These are phyloP conservation scores for Cherax quadricarinatus DNA, from an alignment of 1,140 invertebrate genomes.

Conservation along the genomic window DNA sequence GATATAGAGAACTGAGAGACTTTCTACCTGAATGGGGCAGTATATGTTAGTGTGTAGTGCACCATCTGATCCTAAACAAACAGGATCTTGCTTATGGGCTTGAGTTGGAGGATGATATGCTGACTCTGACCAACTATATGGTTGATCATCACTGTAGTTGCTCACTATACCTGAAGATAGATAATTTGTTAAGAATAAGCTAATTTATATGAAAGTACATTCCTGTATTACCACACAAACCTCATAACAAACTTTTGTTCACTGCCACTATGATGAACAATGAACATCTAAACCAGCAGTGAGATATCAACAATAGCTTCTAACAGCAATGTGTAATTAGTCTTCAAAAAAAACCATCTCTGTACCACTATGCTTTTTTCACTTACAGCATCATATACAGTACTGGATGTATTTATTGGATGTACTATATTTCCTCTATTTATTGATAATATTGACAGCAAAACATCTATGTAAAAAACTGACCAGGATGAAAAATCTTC, in stretches of 20 bases:
- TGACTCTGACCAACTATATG: constrained; percentile 86
- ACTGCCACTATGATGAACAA: no score
- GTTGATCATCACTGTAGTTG: constrained; percentile 88
- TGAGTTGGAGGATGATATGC: constrained; percentile 88
- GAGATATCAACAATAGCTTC: no score
- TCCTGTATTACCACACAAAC: no score
- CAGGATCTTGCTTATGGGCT: constrained; percentile 85
- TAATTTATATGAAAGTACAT: no score
- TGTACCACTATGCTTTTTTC: no score
- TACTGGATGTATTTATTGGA: no score
- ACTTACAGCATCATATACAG: no score
- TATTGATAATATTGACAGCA: not conserved
- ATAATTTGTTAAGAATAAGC: not conserved
- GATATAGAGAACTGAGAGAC: constrained; percentile 57
- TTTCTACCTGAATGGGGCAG: constrained; percentile 85
- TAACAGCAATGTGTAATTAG: no score
- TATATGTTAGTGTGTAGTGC: constrained; percentile 82
- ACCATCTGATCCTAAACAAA: constrained; percentile 81
- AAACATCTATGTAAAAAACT: not conserved
- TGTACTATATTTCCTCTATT: not conserved
- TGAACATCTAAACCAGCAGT: no score
- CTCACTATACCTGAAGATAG: constrained; percentile 83
- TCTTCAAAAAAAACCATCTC: no score
- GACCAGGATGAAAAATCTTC: constrained; percentile 87
- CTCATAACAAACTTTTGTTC: no score